Conservation (phyloP, 92 coral and sea anemone species). For the Virgularia gustaviana region DNA sequence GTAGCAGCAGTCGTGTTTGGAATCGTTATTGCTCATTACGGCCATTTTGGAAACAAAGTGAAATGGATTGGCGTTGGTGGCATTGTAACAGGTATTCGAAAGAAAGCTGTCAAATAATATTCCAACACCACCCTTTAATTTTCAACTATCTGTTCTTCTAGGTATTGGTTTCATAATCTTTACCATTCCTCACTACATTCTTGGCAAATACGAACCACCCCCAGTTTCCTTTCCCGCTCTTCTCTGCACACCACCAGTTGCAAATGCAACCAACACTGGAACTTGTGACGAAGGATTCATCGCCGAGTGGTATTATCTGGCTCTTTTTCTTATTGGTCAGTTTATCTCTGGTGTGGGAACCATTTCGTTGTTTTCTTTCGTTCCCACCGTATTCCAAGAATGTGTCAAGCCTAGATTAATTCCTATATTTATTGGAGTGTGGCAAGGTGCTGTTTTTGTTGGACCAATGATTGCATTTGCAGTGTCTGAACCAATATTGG, state of each 20-base stretch:
- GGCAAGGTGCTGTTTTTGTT: background rate
- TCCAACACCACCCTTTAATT: no score
- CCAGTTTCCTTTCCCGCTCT: background rate
- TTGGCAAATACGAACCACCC: background rate
- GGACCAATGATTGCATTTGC: conserved; percentile 25
- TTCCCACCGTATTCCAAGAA: conserved; percentile 1
- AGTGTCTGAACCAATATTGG: background rate
- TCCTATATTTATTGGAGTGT: conserved; percentile 1
- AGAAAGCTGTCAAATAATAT: no score
- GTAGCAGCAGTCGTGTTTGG: no score
- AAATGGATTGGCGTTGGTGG: no score
- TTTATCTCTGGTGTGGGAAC: conserved; percentile 18
- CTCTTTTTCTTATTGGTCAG: conserved; percentile 9
- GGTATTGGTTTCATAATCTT: conserved; percentile 1
- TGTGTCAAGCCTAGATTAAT: background rate
- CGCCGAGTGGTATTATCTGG: conserved; percentile 12
- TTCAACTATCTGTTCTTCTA: no score
- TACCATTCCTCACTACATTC: background rate
- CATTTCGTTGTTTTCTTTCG: background rate
- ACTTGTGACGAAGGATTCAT: background rate
- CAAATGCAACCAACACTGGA: no score
- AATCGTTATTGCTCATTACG: no score
- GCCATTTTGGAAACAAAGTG: no score
- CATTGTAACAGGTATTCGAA: no score
- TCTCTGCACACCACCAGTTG: no score